Base-by-base conservation (phyloP, 2,113 vertebrate genomes). In the Pteruthius melanotis region DNA sequence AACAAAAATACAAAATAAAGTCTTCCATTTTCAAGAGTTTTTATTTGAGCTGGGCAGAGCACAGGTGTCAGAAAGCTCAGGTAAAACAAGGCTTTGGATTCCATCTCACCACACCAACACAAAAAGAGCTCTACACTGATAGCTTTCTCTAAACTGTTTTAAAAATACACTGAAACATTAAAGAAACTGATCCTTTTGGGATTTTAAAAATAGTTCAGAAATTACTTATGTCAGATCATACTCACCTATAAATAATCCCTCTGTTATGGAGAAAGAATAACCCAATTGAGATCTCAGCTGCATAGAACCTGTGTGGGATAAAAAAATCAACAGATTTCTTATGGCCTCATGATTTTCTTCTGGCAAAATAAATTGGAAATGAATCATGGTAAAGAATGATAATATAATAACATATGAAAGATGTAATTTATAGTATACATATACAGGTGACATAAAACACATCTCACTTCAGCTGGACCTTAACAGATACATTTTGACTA, bases 211-310 rank as follows among this genome's bases (percentile, higher is more conserved):
- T 5, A 83, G 50, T 27, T 68, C 33, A 44, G 42, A 19, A 87
- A 63, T 72, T 18, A 35, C 40, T 82, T 68, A 20, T 40, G 42
- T 64, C 49, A 87, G 72, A 63, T 28, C 17, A 61, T 71, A 98
- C 98, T 69, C 83, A 99, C 99, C 99, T 99, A 95, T 99, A 99
- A 97, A 99, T 98, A 89, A 99, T 93, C 66, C 99, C 99, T 97
- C 96, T 98, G 96, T 98, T 98, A 82, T 98, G 98, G 61, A 98
- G 97, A 53, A 98, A 98, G 96, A 98, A 98, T 28, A 98, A 87
- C 6, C 98, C 98, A 22, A 98, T 94, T 44, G 98, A 98, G 74
- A 98, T 98, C 96, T 98, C 98, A 50, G 98, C 98, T 30, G 98
- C 98, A 57, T 98, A 98, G 96, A 98, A 98, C 86, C 98, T 98